phyloP scores from a whole-genome alignment of 2,888 invertebrate species.

The Endomychus coccineus region DNA sequence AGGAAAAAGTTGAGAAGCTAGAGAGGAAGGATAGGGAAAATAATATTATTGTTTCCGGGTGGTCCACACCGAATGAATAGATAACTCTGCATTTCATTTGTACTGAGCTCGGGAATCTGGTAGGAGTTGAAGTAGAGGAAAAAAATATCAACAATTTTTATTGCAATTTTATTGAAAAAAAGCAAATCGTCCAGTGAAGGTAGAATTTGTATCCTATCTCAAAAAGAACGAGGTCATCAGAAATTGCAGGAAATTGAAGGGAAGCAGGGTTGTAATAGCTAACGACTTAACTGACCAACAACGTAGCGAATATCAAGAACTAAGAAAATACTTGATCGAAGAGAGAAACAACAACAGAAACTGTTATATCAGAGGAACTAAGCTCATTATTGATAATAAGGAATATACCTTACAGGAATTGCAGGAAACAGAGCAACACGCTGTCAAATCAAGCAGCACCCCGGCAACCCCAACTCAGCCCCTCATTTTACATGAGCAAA shows the following conservation, averaged over 20 bases:
- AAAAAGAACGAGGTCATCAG: slow-evolving; percentile 1
- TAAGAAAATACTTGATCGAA: slow-evolving; percentile 1
- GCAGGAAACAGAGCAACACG: background rate
- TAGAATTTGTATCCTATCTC: slow-evolving; percentile 5
- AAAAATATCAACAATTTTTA: slow-evolving; percentile 5
- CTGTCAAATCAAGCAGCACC: background rate
- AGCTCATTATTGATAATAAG: background rate
- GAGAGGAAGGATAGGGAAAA: slow-evolving; percentile 3
- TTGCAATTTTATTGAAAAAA: background rate
- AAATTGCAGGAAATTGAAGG: background rate
- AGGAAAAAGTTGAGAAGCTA: slow-evolving; percentile 1
- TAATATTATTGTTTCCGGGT: slow-evolving; percentile 7
- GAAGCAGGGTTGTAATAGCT: background rate
- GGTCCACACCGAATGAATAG: background rate
- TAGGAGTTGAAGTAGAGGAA: slow-evolving; percentile 3
- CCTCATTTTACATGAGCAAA: background rate
- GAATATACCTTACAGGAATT: slow-evolving; percentile 1
- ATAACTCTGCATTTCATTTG: slow-evolving; percentile 1
- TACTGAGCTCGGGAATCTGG: slow-evolving; percentile 1
- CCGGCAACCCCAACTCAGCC: slow-evolving; percentile 6
- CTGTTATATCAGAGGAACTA: slow-evolving; percentile 1
- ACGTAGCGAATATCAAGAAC: background rate
- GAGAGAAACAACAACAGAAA: slow-evolving; percentile 1
- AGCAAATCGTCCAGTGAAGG: background rate
- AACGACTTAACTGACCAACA: slow-evolving; percentile 1